Percentiles rank a stretch among this genome's conserved stretches.
These are phyloP conservation scores for Capreolus pygargus DNA, from an alignment of 2,113 vertebrate species.

Conservation along the genomic window DNA sequence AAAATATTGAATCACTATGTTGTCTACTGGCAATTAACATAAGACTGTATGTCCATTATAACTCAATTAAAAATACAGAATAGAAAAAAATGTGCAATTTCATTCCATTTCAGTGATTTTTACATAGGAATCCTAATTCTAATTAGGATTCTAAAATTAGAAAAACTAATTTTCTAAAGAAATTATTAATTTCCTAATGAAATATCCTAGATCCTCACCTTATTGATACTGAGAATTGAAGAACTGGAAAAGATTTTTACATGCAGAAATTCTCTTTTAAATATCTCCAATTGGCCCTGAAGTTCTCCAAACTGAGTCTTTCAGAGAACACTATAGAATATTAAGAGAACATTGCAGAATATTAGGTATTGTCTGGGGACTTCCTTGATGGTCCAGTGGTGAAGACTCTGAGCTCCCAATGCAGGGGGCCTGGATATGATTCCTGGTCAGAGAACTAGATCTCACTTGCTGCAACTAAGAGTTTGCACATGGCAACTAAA, in stretches of 20 bases:
- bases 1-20: not conserved
- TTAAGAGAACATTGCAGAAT: not conserved
- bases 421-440: not conserved
- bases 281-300: not conserved
- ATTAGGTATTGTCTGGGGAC: not conserved
- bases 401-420: not conserved
- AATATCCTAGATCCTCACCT: not conserved
- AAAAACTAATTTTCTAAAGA: not conserved
- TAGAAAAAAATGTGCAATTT: not conserved
- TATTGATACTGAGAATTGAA: not conserved
- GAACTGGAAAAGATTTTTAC: not conserved
- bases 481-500: not conserved
- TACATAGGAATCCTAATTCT: not conserved
- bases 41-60: not conserved
- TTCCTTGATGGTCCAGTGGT: not conserved
- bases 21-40: not conserved
- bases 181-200: slow-evolving; percentile 8
- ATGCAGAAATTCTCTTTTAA: not conserved
- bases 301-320: not conserved
- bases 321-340: not conserved
- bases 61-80: not conserved
- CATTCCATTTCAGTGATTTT: not conserved
- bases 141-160: not conserved
- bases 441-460: not conserved
- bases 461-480: not conserved